Base-by-base conservation (phyloP, 2,113 vertebrate genomes). In the Brachyhypopomus gauderio region DNA sequence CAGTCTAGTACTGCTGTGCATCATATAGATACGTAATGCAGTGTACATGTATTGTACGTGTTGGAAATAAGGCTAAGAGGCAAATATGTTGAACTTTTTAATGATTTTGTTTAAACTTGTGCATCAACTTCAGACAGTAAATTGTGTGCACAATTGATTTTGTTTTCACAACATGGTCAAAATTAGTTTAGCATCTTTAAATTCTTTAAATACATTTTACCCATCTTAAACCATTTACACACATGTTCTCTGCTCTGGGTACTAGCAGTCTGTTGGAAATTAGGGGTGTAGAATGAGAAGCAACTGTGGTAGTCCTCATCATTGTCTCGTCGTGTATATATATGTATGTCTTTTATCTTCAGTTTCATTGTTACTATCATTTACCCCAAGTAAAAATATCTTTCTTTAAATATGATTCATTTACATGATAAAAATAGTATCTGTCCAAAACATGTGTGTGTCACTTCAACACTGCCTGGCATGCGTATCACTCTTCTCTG, bases 381-480 rank as follows among this genome's bases (percentile, higher is more conserved):
- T 94, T 94, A 93, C 90, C 92, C 95, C 95, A 95, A 94, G 95
- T 96, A 95, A 98, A 99, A 98, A 97, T 97, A 98, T 93, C 94
- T 96, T 93, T 96, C 91, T 92, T 95, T 95, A 91, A 91, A 91
- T 95, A 96, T 93, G 95, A 95, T 94, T 95, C 93, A 93, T 95
- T 95, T 95, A 96, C 93, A 94, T 93, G 95, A 97, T 96, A 98
- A 98, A 98, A 98, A 99, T 98, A 97, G 93, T 94, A 94, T 95
- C 94, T 86, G 94, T 95, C 93, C 94, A 96, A 95, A 95, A 95
- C 30, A 3, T 95, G 94, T 92, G 92, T 92, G 92, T 94, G 92
- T 94, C 94, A 93, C 91, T 83, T 93, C 94, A 90, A 88, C 92
- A 95, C 93, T 92, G 93, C 91, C 94, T 92, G 89, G 90, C 94